These are phyloP conservation scores for Psylliodes chrysocephalus DNA, from an alignment of 2,888 invertebrate genomes.

Conservation along the genomic window DNA sequence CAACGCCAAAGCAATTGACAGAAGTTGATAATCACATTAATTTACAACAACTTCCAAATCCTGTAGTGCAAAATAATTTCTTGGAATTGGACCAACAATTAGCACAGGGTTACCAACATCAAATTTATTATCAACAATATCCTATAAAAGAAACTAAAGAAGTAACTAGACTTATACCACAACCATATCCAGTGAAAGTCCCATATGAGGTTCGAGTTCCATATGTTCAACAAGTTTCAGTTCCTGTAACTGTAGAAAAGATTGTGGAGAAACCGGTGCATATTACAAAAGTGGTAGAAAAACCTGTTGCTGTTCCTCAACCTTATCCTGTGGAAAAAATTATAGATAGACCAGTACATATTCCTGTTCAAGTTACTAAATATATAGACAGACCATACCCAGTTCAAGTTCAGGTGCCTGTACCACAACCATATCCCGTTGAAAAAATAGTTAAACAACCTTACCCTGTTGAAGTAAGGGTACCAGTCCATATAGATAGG, in stretches of 20 bases:
- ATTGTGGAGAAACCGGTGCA: slow-evolving; percentile 61
- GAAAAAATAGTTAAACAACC: slow-evolving; percentile 56
- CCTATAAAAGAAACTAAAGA: slow-evolving; percentile 57
- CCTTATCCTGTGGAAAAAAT: slow-evolving; percentile 57
- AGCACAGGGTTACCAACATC: slow-evolving; percentile 49
- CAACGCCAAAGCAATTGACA: neutral
- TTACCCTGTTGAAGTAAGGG: slow-evolving; percentile 64
- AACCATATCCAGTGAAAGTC: slow-evolving; percentile 60
- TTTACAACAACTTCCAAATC: slow-evolving; percentile 39
- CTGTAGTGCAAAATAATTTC: slow-evolving; percentile 40
- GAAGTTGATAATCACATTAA: slow-evolving; percentile 37
- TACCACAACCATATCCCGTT: slow-evolving; percentile 58
- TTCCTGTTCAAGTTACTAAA: slow-evolving; percentile 66
- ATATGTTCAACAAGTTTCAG: slow-evolving; percentile 52
- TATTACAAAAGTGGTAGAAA: slow-evolving; percentile 56
- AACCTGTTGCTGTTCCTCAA: slow-evolving; percentile 59
- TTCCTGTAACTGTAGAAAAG: slow-evolving; percentile 55
- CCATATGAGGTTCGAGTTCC: slow-evolving; percentile 45
- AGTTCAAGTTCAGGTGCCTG: slow-evolving; percentile 60
- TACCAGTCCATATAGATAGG: slow-evolving; percentile 66
- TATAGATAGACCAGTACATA: slow-evolving; percentile 65
- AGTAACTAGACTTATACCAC: slow-evolving; percentile 63
- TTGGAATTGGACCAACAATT: slow-evolving; percentile 46
- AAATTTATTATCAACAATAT: slow-evolving; percentile 42
- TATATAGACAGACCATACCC: slow-evolving; percentile 66